phyloP scores from a whole-genome alignment of 2,797 vertebrate genomes.

The Bradypus variegatus region DNA sequence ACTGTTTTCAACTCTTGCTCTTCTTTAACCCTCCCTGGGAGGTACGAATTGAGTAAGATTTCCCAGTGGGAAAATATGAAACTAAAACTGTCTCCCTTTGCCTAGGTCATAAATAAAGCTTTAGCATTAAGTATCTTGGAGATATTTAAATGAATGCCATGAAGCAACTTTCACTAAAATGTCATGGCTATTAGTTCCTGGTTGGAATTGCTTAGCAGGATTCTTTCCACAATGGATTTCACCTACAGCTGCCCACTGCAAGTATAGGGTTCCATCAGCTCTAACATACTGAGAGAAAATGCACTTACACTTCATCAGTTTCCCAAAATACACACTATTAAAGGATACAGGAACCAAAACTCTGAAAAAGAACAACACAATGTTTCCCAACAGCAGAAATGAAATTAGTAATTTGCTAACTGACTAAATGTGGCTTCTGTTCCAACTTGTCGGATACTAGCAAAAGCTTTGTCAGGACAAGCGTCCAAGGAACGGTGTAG shows the following conservation, averaged over 20 bases:
- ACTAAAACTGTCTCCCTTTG: constrained; percentile 5
- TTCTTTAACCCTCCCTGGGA: background rate
- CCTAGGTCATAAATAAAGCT: constrained; percentile 9
- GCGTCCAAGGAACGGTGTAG: constrained; percentile 11
- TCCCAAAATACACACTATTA: constrained; percentile 47
- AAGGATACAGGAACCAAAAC: constrained; percentile 1
- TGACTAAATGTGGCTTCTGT: constrained; percentile 36
- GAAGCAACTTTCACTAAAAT: constrained; percentile 8
- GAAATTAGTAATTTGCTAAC: constrained; percentile 13
- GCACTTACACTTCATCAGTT: constrained; percentile 31
- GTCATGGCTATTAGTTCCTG: background rate
- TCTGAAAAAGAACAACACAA: background rate
- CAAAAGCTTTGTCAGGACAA: constrained; percentile 43
- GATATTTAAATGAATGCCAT: background rate
- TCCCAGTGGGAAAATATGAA: background rate
- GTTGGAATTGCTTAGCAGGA: background rate
- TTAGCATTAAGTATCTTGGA: constrained; percentile 13
- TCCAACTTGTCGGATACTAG: constrained; percentile 47
- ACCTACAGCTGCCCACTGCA: constrained; percentile 9
- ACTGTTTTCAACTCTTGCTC: constrained; percentile 5
- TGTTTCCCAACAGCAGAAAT: constrained; percentile 1
- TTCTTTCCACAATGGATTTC: constrained; percentile 37
- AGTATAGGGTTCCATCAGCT: constrained; percentile 37
- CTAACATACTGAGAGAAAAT: background rate
- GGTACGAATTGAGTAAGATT: background rate